Evolutionary conservation across 2,113 vertebrate genomes (phyloP).

Genomic region (Prunella fulvescens): DNA sequence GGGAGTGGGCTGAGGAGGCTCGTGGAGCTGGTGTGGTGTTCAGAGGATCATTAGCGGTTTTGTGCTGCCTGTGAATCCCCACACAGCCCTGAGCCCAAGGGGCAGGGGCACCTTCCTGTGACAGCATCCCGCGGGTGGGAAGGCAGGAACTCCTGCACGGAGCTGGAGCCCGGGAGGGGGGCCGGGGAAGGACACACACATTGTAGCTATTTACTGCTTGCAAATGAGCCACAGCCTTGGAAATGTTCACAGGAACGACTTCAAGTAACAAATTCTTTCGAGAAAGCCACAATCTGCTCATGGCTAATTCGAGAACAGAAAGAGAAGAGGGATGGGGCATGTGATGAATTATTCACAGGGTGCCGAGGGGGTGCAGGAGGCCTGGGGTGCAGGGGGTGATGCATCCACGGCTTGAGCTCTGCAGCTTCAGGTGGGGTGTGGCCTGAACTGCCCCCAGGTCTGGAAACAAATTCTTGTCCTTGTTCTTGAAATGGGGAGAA

Average conservation of each 20-base stretch:
- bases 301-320: not conserved
- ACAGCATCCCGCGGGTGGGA: not conserved
- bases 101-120: not conserved
- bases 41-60: not conserved
- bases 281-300: conserved; percentile 6
- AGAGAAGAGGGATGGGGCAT: not conserved
- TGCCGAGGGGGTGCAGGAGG: not conserved
- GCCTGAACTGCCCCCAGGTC: not conserved
- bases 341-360: not conserved
- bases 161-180: not conserved
- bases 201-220: not conserved
- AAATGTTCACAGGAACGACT: not conserved
- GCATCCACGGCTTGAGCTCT: not conserved
- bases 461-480: not conserved
- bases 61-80: not conserved
- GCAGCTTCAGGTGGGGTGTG: not conserved
- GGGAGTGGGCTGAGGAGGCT: not conserved
- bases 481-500: not conserved
- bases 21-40: not conserved
- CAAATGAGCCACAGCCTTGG: not conserved
- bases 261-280: not conserved
- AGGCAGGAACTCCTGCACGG: not conserved
- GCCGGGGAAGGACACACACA: fast-evolving
- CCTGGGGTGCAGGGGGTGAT: not conserved
- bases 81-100: not conserved